Conservation (phyloP, 2,797 vertebrate genomes). For the Coluber constrictor region DNA sequence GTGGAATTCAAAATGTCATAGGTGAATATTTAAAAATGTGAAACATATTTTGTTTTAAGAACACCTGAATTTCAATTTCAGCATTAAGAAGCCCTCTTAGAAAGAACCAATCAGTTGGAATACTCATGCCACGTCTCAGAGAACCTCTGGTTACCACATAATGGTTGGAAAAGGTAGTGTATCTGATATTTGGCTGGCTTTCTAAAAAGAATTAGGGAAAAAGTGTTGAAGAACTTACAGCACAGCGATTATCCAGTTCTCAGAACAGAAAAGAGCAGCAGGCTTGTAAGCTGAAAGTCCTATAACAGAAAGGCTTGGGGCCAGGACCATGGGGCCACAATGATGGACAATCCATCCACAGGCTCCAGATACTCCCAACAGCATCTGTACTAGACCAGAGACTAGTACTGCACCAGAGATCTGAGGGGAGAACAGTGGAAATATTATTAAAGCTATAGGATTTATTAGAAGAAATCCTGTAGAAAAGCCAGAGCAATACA, state of each 20-base stretch:
- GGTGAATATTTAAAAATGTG: background rate
- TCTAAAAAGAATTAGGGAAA: background rate
- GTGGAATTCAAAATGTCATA: background rate
- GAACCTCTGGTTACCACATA: background rate
- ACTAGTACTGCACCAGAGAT: constrained; percentile 78
- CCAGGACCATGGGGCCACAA: constrained; percentile 81
- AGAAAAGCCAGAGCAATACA: background rate
- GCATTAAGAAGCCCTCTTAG: background rate
- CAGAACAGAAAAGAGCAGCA: constrained; percentile 78
- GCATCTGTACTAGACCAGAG: constrained; percentile 74
- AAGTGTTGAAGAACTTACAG: constrained; percentile 67
- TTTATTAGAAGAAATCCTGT: background rate
- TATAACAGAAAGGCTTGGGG: constrained; percentile 78
- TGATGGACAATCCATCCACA: constrained; percentile 63
- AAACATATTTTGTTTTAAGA: background rate
- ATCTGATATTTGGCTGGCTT: background rate
- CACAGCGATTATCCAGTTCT: constrained; percentile 77
- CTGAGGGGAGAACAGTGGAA: constrained; percentile 53
- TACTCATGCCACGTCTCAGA: background rate
- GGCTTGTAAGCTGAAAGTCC: constrained; percentile 80
- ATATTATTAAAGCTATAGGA: background rate
- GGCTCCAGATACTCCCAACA: constrained; percentile 68
- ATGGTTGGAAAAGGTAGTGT: background rate
- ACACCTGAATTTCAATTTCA: background rate
- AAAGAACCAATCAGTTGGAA: background rate